Evolutionary conservation across 2,888 invertebrate genomes (phyloP).

Genomic region (Lasioglossum oenotherae): DNA sequence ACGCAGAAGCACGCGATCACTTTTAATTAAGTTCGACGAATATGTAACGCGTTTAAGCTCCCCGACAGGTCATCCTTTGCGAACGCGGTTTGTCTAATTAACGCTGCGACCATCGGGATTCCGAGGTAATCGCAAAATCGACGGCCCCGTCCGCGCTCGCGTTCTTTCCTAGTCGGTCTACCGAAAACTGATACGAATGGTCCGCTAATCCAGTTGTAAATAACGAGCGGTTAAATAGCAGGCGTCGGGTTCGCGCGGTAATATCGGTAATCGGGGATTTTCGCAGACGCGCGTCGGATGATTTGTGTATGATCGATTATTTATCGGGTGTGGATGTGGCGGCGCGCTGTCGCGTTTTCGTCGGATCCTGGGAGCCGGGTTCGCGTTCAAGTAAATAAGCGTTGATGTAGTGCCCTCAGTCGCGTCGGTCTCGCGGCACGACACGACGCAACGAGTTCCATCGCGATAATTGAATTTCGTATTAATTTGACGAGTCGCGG

Average conservation of each 20-base stretch:
- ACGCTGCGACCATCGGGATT: slow-evolving; percentile 25
- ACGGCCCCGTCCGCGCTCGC: neutral
- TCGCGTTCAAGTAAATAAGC: slow-evolving; percentile 38
- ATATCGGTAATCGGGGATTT: slow-evolving; percentile 70
- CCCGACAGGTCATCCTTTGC: neutral
- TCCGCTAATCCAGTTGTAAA: slow-evolving; percentile 68
- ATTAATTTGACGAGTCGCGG: slow-evolving; percentile 35
- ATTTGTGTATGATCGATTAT: slow-evolving; percentile 68
- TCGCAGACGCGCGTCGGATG: slow-evolving; percentile 49
- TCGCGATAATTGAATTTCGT: slow-evolving; percentile 50
- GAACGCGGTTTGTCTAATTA: slow-evolving; percentile 26
- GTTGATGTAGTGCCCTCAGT: slow-evolving; percentile 31
- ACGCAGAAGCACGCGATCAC: no score
- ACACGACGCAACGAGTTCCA: neutral
- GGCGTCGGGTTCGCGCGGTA: slow-evolving; percentile 49
- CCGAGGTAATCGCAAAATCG: slow-evolving; percentile 21
- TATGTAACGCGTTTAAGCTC: no score
- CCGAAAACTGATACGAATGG: slow-evolving; percentile 35
- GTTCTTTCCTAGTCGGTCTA: neutral
- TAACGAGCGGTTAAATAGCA: slow-evolving; percentile 67
- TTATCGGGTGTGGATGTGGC: slow-evolving; percentile 50
- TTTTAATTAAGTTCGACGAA: no score
- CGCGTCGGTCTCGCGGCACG: neutral
- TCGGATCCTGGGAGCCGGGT: slow-evolving; percentile 7
- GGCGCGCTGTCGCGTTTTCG: slow-evolving; percentile 8